phyloP scores from a whole-genome alignment of 2,113 vertebrate species.

The Callorhinus ursinus region DNA sequence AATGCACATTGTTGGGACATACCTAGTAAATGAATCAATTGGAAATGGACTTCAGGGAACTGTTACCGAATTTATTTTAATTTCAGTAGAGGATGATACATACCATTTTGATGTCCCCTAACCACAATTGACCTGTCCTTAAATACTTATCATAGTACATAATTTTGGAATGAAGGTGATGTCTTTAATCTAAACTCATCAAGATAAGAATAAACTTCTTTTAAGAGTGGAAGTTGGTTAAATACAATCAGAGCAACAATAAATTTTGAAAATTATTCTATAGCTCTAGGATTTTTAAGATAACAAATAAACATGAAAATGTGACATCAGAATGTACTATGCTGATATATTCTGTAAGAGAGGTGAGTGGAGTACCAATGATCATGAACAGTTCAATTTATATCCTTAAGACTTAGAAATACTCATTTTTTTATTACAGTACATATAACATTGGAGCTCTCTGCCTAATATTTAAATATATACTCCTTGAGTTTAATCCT shows the following conservation, averaged over 20 bases:
- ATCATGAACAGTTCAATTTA: not conserved
- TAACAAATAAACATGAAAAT: not conserved
- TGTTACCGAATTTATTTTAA: not conserved
- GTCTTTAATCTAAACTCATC: not conserved
- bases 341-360: not conserved
- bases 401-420: not conserved
- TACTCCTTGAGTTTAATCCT: not conserved
- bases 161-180: not conserved
- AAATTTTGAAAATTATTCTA: not conserved
- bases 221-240: conserved; percentile 26
- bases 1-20: not conserved
- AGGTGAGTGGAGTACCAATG: not conserved
- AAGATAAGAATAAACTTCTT: not conserved
- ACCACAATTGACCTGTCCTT: not conserved
- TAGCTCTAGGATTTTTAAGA: not conserved
- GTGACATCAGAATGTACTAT: not conserved
- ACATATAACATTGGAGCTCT: not conserved
- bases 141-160: not conserved
- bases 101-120: not conserved
- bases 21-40: not conserved
- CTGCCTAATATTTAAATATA: conserved; percentile 4
- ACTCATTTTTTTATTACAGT: not conserved
- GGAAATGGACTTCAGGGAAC: not conserved
- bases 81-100: not conserved
- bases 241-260: not conserved